Percentiles rank a stretch among this genome's conserved stretches.
These are phyloP conservation scores for Celastrina argiolus DNA, from an alignment of 2,888 invertebrate genomes.

Conservation along the genomic window DNA sequence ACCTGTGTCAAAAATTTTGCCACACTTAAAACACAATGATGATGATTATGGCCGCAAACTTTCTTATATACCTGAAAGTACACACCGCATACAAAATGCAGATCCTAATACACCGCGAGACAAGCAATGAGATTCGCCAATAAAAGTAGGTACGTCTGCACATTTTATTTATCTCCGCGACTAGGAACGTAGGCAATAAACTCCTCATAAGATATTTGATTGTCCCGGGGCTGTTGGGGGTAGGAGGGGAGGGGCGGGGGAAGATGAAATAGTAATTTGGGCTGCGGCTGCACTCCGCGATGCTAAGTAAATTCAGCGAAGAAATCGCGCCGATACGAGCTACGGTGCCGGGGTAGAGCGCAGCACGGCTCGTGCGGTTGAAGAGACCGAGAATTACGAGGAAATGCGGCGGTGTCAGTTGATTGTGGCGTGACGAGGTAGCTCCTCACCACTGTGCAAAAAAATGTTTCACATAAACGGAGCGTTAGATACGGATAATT, in stretches of 20 bases:
- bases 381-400: slow-evolving; percentile 24
- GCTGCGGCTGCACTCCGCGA: slow-evolving; percentile 50
- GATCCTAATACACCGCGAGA: background rate
- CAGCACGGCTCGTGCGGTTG: background rate
- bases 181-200: slow-evolving; percentile 32
- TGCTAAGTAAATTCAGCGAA: slow-evolving; percentile 52
- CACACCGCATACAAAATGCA: background rate
- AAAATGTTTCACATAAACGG: too few species aligned
- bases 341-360: slow-evolving; percentile 32
- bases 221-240: slow-evolving; percentile 31
- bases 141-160: slow-evolving; percentile 14
- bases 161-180: slow-evolving; percentile 16
- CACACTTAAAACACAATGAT: too few species aligned
- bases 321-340: slow-evolving; percentile 36
- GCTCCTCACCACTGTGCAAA: too few species aligned
- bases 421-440: too few species aligned
- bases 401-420: too few species aligned
- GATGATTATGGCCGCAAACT: too few species aligned
- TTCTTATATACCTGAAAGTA: too few species aligned
- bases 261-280: slow-evolving; percentile 68
- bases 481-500: too few species aligned
- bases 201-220: slow-evolving; percentile 34
- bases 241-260: slow-evolving; percentile 30
- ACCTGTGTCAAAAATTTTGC: too few species aligned
- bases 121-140: slow-evolving; percentile 6